These are phyloP conservation scores for Popillia japonica DNA, from an alignment of 1,140 invertebrate genomes.

Conservation along the genomic window DNA sequence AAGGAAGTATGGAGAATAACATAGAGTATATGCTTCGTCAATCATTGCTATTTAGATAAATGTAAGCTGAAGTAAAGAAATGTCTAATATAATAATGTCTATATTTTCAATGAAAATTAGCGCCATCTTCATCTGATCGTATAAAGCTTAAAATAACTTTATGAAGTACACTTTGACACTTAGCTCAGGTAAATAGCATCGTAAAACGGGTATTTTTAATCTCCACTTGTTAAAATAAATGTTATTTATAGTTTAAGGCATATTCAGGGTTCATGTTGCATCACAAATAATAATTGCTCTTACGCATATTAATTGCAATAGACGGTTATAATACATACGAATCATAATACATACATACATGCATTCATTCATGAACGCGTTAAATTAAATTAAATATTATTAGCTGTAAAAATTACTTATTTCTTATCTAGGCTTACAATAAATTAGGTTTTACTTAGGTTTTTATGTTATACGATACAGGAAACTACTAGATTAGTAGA, in stretches of 20 bases:
- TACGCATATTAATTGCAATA: background rate
- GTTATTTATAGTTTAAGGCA: slow-evolving; percentile 30
- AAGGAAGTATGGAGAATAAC: too few relatives aligned
- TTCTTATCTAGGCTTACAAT: background rate
- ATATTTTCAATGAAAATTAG: background rate
- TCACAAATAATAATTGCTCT: slow-evolving; percentile 3
- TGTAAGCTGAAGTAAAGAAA: background rate
- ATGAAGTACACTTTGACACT: slow-evolving; percentile 30
- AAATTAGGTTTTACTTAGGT: slow-evolving; percentile 8
- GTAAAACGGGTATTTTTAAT: slow-evolving; percentile 34
- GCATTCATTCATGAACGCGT: background rate
- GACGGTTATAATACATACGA: background rate
- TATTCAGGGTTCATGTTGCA: slow-evolving; percentile 32
- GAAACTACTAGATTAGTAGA: background rate
- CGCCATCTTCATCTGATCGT: slow-evolving; percentile 4
- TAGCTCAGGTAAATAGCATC: slow-evolving; percentile 34
- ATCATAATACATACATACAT: background rate
- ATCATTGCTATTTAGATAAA: too few relatives aligned
- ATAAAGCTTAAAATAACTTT: slow-evolving; percentile 2
- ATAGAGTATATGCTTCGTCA: too few relatives aligned
- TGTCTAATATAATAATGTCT: background rate
- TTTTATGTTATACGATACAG: slow-evolving; percentile 1
- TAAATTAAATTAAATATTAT: background rate
- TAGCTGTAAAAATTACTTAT: slow-evolving; percentile 11
- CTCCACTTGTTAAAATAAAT: slow-evolving; percentile 34